Evolutionary conservation across 64 coral and sea anemone genomes (phyloP), one percentile per base, ranked within the genome.

Genomic region (Actinia equina): DNA sequence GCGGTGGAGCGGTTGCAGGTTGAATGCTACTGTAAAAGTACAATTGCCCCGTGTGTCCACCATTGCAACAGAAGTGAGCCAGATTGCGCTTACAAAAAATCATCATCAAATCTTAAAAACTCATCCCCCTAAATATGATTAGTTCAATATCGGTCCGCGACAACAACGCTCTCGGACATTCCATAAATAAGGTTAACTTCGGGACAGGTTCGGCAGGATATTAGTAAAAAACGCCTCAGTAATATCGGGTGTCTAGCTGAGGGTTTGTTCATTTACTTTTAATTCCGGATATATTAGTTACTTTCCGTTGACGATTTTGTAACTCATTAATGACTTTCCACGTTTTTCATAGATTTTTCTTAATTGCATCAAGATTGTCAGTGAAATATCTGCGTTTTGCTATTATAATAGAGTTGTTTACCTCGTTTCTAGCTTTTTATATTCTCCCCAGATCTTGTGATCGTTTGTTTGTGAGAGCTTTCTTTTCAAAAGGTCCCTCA

Each of bases 251-350:
- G 84, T 17, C 30, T 30, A 65, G 20, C 43, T 63, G 43, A 86
- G 44, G 19, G 64, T 12, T 58, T 69, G 46, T 23, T 80, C 25
- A 53, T 80, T 26, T 19, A 88, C 22, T 88, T 90, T 89, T 79
- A 90, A 18, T 87, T 94, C 88, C 61, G 77, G 30, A 22, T 83
- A 87, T 81, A 67, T 7, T 25, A 78, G 52, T 54, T 17, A n/a
- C 81, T 67, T 74, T 85, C 22, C 0, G 85, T 44, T 87, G 52
- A 26, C 84, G 58, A 20, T 64, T 83, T 52, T 83, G 44, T 15
- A 87, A 41, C 52, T 94, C 92, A 42, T 89, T 94, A 55, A 89
- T 56, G 27, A 94, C 59, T 25, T 79, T 82, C 88, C 88, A 87
- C 20, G 77, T 83, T 87, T 89, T 93, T 61, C 59, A 43, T 53